A percentile compares a stretch with the other conserved stretches of the same genome.
These are phyloP conservation scores for Julus scandinavius DNA, from an alignment of 2,888 invertebrate species.

Conservation along the genomic window DNA sequence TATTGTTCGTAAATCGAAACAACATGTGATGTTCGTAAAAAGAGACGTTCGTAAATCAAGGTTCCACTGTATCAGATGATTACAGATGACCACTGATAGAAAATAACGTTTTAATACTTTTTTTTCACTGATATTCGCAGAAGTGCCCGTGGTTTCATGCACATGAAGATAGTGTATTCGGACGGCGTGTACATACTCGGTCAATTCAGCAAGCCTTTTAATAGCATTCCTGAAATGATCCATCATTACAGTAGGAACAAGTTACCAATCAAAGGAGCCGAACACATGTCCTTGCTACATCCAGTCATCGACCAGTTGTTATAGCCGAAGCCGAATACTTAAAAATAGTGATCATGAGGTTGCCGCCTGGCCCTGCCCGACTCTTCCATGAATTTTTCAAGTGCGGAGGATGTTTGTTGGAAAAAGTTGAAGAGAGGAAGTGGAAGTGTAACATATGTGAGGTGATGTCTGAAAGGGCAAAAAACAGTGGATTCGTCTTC, in stretches of 20 bases:
- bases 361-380: background rate
- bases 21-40: too few species aligned
- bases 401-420: background rate
- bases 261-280: slow-evolving; percentile 93
- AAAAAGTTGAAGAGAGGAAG: background rate
- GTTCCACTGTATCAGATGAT: background rate
- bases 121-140: slow-evolving; percentile 69
- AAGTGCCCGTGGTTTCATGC: slow-evolving; percentile 95
- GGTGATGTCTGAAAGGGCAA: background rate
- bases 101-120: slow-evolving; percentile 44
- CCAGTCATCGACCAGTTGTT: slow-evolving; percentile 88
- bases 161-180: slow-evolving; percentile 88
- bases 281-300: slow-evolving; percentile 94
- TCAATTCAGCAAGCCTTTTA: slow-evolving; percentile 91
- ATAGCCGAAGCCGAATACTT: slow-evolving; percentile 64
- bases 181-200: slow-evolving; percentile 89
- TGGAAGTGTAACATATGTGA: background rate
- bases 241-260: slow-evolving; percentile 92
- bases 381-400: background rate
- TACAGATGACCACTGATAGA: slow-evolving; percentile 24
- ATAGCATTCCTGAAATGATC: slow-evolving; percentile 93
- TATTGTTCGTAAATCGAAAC: too few species aligned
- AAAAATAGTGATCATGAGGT: background rate
- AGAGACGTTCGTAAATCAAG: too few species aligned
- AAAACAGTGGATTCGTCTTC: background rate